Evolutionary conservation across 2,113 vertebrate genomes (phyloP).

Genomic region (Nesogale talazaci): DNA sequence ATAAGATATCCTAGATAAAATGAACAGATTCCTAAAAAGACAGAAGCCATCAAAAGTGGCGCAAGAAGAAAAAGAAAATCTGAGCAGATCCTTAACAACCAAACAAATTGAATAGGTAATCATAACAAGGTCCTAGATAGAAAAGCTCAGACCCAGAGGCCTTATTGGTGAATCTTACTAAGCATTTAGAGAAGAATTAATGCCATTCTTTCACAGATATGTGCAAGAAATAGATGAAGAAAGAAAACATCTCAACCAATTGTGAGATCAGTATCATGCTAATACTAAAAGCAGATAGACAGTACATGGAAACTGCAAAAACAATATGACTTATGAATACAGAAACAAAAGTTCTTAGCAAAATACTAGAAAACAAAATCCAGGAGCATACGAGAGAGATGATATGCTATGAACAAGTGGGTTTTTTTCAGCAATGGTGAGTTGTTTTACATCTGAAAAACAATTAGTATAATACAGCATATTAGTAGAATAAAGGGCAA

Average conservation of each 20-base stretch:
- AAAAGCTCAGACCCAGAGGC: neutral
- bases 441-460: conserved; percentile 42
- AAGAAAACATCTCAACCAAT: neutral
- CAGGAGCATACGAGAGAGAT: neutral
- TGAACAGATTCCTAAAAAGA: neutral
- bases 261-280: neutral
- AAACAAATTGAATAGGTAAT: neutral
- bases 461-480: neutral
- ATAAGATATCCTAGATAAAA: neutral
- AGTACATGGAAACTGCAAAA: neutral
- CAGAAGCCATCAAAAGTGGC: neutral
- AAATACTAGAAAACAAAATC: neutral
- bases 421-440: neutral
- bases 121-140: neutral
- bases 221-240: neutral
- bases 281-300: conserved; percentile 2
- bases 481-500: neutral
- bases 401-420: neutral
- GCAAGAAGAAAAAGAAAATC: neutral
- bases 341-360: conserved; percentile 5
- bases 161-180: neutral
- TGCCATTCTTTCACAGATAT: neutral
- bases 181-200: neutral
- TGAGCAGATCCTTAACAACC: neutral
- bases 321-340: neutral